A percentile compares a stretch with the other conserved stretches of the same genome.
Evolutionary conservation across 2,797 vertebrate species (phyloP).

Genomic region (Naso thynnoides): DNA sequence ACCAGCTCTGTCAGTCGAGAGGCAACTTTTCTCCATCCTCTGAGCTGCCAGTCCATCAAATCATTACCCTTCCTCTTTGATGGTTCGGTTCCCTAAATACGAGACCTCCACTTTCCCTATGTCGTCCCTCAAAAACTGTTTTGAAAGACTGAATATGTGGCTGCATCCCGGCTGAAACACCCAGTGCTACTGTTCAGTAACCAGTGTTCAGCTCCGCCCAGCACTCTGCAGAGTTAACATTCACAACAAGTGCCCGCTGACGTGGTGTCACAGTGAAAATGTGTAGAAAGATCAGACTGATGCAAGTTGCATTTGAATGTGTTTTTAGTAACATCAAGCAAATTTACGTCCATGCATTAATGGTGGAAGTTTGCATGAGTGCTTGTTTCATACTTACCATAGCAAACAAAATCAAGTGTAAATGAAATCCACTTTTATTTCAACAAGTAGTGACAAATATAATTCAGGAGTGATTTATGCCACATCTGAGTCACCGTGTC

Average conservation of each 20-base stretch:
- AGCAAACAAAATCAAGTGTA: not conserved
- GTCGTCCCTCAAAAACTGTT: conserved; percentile 4
- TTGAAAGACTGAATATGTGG: not conserved
- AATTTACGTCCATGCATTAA: not conserved
- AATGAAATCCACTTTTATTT: too few relatives aligned
- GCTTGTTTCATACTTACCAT: not conserved
- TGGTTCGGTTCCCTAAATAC: conserved; percentile 19
- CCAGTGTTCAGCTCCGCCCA: conserved; percentile 19
- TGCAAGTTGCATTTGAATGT: not conserved
- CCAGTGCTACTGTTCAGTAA: not conserved
- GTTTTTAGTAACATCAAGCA: not conserved
- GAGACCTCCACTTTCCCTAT: not conserved
- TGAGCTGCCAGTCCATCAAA: conserved; percentile 4
- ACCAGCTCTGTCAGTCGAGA: not conserved
- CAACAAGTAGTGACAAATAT: too few relatives aligned
- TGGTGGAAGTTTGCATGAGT: not conserved
- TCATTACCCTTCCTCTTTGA: conserved; percentile 5
- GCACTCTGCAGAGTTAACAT: conserved; percentile 31
- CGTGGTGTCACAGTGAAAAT: conserved; percentile 12
- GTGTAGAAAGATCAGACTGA: not conserved
- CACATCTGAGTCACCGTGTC: not conserved
- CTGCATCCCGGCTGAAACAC: conserved; percentile 10
- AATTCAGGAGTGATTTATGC: not conserved
- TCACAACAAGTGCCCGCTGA: conserved; percentile 16
- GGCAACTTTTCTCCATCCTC: conserved; percentile 1